phyloP scores from a whole-genome alignment of 2,888 invertebrate genomes.

The Limenitis camilla region DNA sequence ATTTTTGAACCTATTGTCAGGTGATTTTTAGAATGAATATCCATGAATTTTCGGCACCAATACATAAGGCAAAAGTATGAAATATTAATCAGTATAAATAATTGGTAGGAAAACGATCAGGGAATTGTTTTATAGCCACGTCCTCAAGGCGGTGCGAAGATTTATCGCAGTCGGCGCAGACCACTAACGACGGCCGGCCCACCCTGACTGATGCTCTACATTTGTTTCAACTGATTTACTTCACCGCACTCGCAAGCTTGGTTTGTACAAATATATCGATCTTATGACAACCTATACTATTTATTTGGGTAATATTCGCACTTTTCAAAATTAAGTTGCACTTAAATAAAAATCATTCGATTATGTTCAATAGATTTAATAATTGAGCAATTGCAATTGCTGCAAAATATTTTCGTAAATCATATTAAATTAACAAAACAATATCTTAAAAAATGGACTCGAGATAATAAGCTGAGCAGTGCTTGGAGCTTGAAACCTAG shows the following conservation, averaged over 20 bases:
- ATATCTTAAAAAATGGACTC: too few species aligned
- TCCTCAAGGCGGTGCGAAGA: constrained; percentile 64
- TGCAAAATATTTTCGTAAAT: too few species aligned
- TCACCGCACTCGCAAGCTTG: constrained; percentile 38
- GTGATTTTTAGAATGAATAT: too few species aligned
- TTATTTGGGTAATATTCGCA: not conserved
- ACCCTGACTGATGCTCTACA: constrained; percentile 64
- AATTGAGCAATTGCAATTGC: too few species aligned
- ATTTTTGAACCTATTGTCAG: too few species aligned
- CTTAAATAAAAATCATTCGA: too few species aligned
- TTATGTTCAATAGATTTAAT: too few species aligned
- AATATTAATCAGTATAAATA: constrained; percentile 15
- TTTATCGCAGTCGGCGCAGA: constrained; percentile 60
- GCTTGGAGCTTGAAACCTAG: too few species aligned
- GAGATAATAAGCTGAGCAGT: too few species aligned
- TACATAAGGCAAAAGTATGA: not conserved
- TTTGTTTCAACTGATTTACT: constrained; percentile 73
- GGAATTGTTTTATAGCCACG: constrained; percentile 37
- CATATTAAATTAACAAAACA: too few species aligned
- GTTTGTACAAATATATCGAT: constrained; percentile 24
- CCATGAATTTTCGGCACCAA: not conserved
- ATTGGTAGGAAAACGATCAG: constrained; percentile 34
- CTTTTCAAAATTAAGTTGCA: too few species aligned
- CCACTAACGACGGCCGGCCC: constrained; percentile 63
- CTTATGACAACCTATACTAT: not conserved